Evolutionary conservation across 2,888 invertebrate genomes (phyloP).

Genomic region (Drosophila nigritarsus): DNA sequence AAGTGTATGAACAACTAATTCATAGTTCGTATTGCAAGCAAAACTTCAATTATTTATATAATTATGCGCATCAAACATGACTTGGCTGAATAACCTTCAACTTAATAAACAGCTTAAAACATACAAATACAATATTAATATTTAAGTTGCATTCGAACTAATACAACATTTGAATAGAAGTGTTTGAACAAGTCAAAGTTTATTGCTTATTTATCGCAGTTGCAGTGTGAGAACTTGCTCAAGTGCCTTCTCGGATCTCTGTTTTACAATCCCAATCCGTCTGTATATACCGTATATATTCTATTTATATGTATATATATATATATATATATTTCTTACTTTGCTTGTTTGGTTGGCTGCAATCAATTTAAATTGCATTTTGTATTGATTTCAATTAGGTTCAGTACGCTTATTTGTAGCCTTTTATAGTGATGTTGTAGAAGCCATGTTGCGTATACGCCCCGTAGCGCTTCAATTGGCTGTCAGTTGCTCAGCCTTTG

Average conservation of each 20-base stretch:
- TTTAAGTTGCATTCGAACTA: background rate
- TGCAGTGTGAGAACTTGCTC: conserved; percentile 37
- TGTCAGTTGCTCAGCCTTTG: conserved; percentile 31
- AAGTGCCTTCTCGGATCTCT: conserved; percentile 18
- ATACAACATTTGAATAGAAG: background rate
- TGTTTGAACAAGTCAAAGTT: conserved; percentile 1
- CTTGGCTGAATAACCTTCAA: background rate
- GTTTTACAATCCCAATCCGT: conserved; percentile 39
- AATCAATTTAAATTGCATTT: conserved; percentile 57
- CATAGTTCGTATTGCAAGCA: background rate
- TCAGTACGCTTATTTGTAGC: conserved; percentile 19
- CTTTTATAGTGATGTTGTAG: conserved; percentile 9
- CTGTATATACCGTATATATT: conserved; percentile 3
- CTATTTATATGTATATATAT: background rate
- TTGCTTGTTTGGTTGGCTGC: conserved; percentile 11
- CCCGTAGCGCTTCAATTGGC: conserved; percentile 46
- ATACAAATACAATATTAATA: background rate
- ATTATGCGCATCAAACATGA: background rate
- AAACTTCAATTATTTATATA: background rate
- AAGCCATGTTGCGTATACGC: conserved; percentile 45
- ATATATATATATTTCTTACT: background rate
- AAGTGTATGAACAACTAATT: background rate
- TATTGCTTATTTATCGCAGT: conserved; percentile 1
- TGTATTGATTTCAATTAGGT: conserved; percentile 64
- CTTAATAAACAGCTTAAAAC: background rate